These are phyloP conservation scores for Acyrthosiphon pisum DNA, from an alignment of 1,140 invertebrate genomes.

Conservation along the genomic window DNA sequence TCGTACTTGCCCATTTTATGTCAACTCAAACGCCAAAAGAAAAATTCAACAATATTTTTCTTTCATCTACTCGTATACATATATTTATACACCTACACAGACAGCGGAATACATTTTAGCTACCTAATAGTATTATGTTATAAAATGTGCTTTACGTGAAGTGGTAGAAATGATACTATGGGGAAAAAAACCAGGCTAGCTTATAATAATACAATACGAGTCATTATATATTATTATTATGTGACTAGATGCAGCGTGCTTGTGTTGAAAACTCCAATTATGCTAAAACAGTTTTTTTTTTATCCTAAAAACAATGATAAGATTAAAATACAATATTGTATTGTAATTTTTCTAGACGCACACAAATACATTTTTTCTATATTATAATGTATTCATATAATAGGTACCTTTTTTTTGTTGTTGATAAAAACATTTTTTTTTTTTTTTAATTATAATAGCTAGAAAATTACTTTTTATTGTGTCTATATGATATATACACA, in stretches of 20 bases:
- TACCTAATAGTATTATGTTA: background rate
- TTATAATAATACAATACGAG: background rate
- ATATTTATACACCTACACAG: background rate
- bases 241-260: background rate
- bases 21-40: background rate
- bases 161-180: background rate
- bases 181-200: background rate
- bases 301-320: background rate
- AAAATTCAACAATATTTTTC: slow-evolving; percentile 19
- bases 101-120: background rate
- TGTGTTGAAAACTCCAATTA: background rate
- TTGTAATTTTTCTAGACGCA: background rate
- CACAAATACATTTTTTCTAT: background rate
- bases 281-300: background rate
- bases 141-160: background rate
- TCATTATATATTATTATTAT: background rate
- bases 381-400: background rate
- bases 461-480: background rate
- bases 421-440: background rate
- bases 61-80: background rate
- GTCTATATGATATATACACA: background rate
- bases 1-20: too few relatives aligned
- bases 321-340: background rate
- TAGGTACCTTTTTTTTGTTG: background rate
- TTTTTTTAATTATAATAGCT: background rate